Conservation (phyloP, 2,888 invertebrate species). For the Diaprepes abbreviatus region DNA sequence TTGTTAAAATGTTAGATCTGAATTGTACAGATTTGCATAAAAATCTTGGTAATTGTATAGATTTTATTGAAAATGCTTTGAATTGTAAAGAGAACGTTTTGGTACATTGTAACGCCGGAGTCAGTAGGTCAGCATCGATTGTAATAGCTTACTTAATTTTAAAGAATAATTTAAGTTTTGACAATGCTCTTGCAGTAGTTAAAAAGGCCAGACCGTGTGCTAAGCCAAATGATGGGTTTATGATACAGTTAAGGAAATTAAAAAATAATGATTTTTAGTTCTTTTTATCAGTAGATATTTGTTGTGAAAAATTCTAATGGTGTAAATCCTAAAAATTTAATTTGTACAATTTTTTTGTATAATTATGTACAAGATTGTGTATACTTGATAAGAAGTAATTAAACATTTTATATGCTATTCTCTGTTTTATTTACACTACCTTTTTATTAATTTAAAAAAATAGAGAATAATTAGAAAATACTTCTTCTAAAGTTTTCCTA, state of each 20-base stretch:
- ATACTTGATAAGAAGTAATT: constrained; percentile 10
- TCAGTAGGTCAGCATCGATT: constrained; percentile 86
- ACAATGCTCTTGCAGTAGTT: constrained; percentile 77
- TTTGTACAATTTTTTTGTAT: constrained; percentile 28
- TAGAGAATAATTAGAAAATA: too few relatives aligned
- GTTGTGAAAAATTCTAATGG: background rate
- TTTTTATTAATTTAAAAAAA: too few relatives aligned
- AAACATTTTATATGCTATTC: constrained; percentile 18
- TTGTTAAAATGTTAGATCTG: constrained; percentile 80
- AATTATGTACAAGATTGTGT: constrained; percentile 20
- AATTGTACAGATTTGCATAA: constrained; percentile 76
- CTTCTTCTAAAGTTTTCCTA: too few relatives aligned
- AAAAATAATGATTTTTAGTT: background rate
- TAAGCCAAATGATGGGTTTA: constrained; percentile 87
- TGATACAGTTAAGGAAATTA: constrained; percentile 33
- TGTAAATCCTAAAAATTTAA: constrained; percentile 2
- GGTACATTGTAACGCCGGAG: constrained; percentile 94
- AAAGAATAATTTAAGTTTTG: constrained; percentile 71
- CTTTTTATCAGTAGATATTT: background rate
- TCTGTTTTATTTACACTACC: too few relatives aligned
- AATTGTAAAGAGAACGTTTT: constrained; percentile 70
- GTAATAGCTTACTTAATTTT: constrained; percentile 87
- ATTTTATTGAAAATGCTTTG: constrained; percentile 75
- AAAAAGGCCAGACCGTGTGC: constrained; percentile 78
- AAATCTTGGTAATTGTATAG: constrained; percentile 71